Evolutionary conservation across 2,113 vertebrate genomes (phyloP).

Genomic region (Macquaria australasica): DNA sequence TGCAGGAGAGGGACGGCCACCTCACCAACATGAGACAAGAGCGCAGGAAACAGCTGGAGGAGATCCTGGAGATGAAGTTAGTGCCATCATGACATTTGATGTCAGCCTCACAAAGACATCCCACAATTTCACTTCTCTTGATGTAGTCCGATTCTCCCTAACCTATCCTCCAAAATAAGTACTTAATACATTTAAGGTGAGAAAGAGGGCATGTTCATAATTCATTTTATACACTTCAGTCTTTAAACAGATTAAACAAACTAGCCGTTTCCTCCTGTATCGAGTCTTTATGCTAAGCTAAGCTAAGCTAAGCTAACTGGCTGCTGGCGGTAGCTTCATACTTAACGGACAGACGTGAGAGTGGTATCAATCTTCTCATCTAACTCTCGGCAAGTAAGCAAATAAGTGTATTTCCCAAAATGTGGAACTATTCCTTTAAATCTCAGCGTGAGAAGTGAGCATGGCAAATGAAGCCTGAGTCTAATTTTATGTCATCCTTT

Average conservation of each 20-base stretch:
- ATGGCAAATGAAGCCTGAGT: not conserved
- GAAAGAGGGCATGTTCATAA: not conserved
- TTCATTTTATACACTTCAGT: not conserved
- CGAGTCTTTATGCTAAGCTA: not conserved
- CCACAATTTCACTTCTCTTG: not conserved
- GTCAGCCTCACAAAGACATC: not conserved
- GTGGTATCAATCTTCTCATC: not conserved
- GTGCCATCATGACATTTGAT: conserved; percentile 59
- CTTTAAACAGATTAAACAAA: not conserved
- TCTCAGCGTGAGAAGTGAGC: not conserved
- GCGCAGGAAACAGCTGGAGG: conserved; percentile 96
- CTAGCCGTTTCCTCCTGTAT: not conserved
- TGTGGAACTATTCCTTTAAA: not conserved
- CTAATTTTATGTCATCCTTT: not conserved
- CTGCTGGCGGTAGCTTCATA: not conserved
- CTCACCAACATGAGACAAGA: conserved; percentile 96
- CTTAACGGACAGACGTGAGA: not conserved
- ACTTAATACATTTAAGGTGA: not conserved
- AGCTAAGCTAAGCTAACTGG: not conserved
- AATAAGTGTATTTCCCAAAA: not conserved
- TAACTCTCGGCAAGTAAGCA: not conserved
- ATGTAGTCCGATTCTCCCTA: not conserved
- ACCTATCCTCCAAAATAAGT: not conserved
- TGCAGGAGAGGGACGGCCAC: conserved; percentile 95
- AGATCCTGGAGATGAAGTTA: conserved; percentile 99